Percentiles rank a stretch among this genome's conserved stretches.
These are phyloP conservation scores for Motacilla tschutschensis DNA, from an alignment of 2,113 vertebrate genomes.

Conservation along the genomic window DNA sequence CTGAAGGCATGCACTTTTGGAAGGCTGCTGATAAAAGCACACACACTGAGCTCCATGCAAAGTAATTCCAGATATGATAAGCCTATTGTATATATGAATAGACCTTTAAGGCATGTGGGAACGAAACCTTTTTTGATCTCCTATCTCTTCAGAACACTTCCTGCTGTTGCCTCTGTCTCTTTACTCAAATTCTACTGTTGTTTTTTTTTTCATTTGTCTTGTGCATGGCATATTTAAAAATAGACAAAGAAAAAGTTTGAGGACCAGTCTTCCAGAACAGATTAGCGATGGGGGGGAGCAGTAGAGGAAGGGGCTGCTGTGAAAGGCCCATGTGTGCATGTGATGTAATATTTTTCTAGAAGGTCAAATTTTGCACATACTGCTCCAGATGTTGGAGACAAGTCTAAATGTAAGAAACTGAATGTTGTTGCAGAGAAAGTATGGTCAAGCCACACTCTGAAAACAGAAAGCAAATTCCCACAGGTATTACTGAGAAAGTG, in stretches of 20 bases:
- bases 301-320: neutral
- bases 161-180: neutral
- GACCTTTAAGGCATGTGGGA: slow-evolving; percentile 18
- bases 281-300: neutral
- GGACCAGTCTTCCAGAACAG: neutral
- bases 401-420: neutral
- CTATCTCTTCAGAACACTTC: slow-evolving; percentile 32
- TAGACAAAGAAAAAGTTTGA: neutral
- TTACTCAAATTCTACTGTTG: neutral
- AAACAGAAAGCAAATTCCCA: neutral
- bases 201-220: neutral
- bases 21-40: neutral
- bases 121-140: slow-evolving; percentile 13
- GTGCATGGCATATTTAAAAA: neutral
- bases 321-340: accelerated
- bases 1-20: neutral
- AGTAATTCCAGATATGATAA: slow-evolving; percentile 20
- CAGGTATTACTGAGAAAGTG: neutral
- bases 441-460: neutral
- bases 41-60: neutral
- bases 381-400: neutral
- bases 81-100: slow-evolving; percentile 5
- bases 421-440: neutral
- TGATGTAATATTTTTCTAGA: neutral
- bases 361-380: neutral